phyloP scores from a whole-genome alignment of 2,888 invertebrate species.

The Eilema sororculum region DNA sequence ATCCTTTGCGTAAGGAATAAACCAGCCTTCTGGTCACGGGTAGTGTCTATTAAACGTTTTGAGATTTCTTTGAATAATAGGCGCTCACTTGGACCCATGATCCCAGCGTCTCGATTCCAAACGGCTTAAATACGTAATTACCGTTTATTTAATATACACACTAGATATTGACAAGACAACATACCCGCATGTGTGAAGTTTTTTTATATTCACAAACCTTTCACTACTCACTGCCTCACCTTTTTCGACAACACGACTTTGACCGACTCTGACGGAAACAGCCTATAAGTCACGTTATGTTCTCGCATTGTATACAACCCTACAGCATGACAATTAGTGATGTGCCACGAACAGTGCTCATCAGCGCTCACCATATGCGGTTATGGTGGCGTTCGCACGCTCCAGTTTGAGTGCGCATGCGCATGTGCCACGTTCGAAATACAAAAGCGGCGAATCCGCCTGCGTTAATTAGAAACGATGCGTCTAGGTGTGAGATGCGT shows the following conservation, averaged over 20 bases:
- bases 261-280: conserved; percentile 15
- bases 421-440: conserved; percentile 53
- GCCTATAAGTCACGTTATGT: conserved; percentile 27
- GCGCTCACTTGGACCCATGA: no score
- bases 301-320: conserved; percentile 35
- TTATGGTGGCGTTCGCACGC: conserved; percentile 65
- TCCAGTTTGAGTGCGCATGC: conserved; percentile 61
- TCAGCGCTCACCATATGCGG: conserved; percentile 61
- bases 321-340: conserved; percentile 59
- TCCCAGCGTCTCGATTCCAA: no score
- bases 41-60: no score
- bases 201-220: background rate
- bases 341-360: conserved; percentile 56
- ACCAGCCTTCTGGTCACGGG: no score
- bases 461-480: conserved; percentile 50
- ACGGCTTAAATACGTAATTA: no score
- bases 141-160: no score
- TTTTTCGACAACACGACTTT: conserved; percentile 24
- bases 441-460: conserved; percentile 53
- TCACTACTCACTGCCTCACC: background rate
- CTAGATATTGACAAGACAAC: no score
- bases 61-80: no score
- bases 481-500: conserved; percentile 13
- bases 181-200: no score
- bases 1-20: no score